phyloP scores from a whole-genome alignment of 2,797 vertebrate species.

The Fringilla coelebs region DNA sequence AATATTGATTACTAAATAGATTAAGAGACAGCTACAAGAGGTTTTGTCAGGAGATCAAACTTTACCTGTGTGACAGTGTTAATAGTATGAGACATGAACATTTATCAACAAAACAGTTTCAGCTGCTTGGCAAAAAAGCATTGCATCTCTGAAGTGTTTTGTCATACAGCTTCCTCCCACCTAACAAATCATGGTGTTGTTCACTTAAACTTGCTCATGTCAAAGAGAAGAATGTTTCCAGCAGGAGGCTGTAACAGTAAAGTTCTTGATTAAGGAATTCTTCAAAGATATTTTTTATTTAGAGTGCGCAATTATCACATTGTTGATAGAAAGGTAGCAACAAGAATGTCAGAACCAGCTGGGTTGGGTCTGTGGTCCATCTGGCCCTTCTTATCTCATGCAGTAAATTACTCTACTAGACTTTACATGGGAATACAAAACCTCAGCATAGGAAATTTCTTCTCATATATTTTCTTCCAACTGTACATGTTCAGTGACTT shows the following conservation, averaged over 20 bases:
- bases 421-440: neutral
- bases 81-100: slow-evolving; percentile 52
- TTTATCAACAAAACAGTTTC: slow-evolving; percentile 70
- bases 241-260: slow-evolving; percentile 26
- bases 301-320: neutral
- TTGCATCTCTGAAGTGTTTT: slow-evolving; percentile 65
- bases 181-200: slow-evolving; percentile 71
- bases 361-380: neutral
- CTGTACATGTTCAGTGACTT: neutral
- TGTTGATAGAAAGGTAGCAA: slow-evolving; percentile 34
- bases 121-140: slow-evolving; percentile 65
- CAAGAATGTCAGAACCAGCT: neutral
- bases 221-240: slow-evolving; percentile 56
- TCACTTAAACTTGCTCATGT: slow-evolving; percentile 57
- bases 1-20: slow-evolving; percentile 73
- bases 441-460: neutral
- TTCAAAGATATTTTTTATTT: slow-evolving; percentile 41
- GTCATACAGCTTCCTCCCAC: slow-evolving; percentile 58
- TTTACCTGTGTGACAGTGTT: slow-evolving; percentile 47
- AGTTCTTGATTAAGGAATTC: slow-evolving; percentile 42
- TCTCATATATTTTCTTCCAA: neutral
- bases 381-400: neutral
- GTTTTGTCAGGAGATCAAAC: slow-evolving; percentile 72
- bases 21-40: slow-evolving; percentile 70
- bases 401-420: neutral